Base-by-base conservation (phyloP, 1,140 invertebrate species). In the Hylaeus anthracinus region DNA sequence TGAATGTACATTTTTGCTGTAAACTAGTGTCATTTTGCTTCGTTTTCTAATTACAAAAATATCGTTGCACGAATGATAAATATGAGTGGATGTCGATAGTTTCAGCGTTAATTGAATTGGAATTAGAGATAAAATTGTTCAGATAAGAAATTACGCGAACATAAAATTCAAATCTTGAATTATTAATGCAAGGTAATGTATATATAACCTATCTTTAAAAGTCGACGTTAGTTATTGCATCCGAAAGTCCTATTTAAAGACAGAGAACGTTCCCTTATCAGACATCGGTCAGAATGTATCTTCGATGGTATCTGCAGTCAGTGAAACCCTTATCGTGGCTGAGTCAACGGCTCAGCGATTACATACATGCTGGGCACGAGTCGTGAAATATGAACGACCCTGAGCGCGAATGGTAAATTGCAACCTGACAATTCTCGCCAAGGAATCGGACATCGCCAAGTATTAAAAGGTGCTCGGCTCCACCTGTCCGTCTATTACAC, bases 361-460 rank as follows among this genome's bases (percentile, higher is more conserved):
- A 6, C 37, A 55, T 64, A 73, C 45, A 26, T 26, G 26, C 26
- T 26, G 12, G 26, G 45, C n/a, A 41, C 12, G n/a, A n/a, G 3
- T 58, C 39, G 37, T 76, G 53, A 76, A 76, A 67, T 76, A 76
- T 64, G 64, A 76, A 51, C 64, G 64, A 76, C 74, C 74, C 74
- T 76, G 74, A 67, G 48, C 12, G 51, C 74, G 15, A 67, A 12
- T 67, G 72, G 37, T 74, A 67, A 76, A 76, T 76, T 67, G 64
- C 74, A 41, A 76, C 0, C 64, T 66, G 53, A 76, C 74, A 56
- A 76, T 76, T 67, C 64, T 6, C 26, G 39, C 63, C 48, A 5
- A 3, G n/a, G 51, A 48, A 76, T 67, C 74, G 41, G 39, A 72
- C 15, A 58, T 2, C 6, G 51, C 12, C 26, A 37, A n/a, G 26